Conservation (phyloP, 2,888 invertebrate species). For the Lypha dubia region DNA sequence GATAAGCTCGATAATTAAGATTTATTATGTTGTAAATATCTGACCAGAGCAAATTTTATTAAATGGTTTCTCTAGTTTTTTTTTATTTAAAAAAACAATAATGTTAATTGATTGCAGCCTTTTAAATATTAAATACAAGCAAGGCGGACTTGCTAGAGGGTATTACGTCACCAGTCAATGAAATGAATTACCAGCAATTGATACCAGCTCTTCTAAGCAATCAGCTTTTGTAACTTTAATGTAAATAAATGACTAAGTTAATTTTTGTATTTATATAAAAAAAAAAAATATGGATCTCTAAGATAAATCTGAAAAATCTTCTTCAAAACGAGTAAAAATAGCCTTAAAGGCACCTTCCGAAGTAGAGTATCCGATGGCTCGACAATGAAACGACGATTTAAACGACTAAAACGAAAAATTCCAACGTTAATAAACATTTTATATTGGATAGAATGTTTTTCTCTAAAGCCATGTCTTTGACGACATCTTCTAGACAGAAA, state of each 20-base stretch:
- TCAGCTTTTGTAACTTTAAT: background rate
- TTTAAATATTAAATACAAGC: background rate
- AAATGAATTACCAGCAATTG: background rate
- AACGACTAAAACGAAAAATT: no score
- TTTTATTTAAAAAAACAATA: background rate
- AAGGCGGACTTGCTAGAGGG: background rate
- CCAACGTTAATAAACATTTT: no score
- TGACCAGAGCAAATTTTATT: background rate
- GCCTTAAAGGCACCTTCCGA: no score
- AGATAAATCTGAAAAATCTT: no score
- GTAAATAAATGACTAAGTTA: background rate
- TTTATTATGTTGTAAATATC: background rate
- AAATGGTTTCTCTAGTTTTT: background rate
- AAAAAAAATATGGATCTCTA: no score
- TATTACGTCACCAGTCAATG: background rate
- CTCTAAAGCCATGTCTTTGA: no score
- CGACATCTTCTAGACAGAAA: no score
- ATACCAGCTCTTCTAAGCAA: background rate
- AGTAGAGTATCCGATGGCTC: no score
- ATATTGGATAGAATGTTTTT: no score
- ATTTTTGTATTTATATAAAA: no score
- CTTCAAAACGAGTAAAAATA: no score
- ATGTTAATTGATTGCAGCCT: background rate
- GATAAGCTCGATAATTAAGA: background rate
- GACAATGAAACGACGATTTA: no score